Evolutionary conservation across 2,888 invertebrate species (phyloP).

Genomic region (Sphecodes monilicornis): DNA sequence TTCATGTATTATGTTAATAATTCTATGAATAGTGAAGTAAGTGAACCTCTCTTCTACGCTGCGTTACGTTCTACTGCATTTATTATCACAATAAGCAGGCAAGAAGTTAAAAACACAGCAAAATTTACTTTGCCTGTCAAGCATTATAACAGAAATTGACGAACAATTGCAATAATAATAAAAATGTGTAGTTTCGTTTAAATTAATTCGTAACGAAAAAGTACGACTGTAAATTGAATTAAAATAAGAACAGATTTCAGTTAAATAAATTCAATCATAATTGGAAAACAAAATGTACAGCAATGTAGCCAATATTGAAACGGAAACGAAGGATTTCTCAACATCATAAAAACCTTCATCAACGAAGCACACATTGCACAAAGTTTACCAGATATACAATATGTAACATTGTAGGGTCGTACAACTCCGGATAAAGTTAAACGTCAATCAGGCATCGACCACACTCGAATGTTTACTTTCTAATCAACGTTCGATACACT

Average conservation of each 20-base stretch:
- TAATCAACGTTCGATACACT: not conserved
- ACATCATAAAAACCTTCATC: not conserved
- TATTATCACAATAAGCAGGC: too few species aligned
- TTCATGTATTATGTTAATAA: too few species aligned
- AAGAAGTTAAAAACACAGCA: too few species aligned
- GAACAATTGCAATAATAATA: not conserved
- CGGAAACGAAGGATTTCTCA: not conserved
- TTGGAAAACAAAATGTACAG: not conserved
- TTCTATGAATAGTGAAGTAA: too few species aligned
- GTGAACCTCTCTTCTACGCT: too few species aligned
- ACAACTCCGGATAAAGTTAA: not conserved
- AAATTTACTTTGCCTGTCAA: too few species aligned
- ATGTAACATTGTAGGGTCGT: not conserved
- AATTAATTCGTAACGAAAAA: not conserved
- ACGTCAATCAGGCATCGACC: not conserved
- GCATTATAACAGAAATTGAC: not conserved
- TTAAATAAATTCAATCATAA: not conserved
- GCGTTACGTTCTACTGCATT: too few species aligned
- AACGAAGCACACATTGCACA: not conserved
- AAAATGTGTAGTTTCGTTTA: not conserved
- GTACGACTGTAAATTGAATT: not conserved
- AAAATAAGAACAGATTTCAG: not conserved
- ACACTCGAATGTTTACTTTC: not conserved
- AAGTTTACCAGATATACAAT: not conserved
- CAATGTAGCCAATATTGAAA: not conserved